These are phyloP conservation scores for Lapara coniferarum DNA, from an alignment of 2,888 invertebrate genomes.

Conservation along the genomic window DNA sequence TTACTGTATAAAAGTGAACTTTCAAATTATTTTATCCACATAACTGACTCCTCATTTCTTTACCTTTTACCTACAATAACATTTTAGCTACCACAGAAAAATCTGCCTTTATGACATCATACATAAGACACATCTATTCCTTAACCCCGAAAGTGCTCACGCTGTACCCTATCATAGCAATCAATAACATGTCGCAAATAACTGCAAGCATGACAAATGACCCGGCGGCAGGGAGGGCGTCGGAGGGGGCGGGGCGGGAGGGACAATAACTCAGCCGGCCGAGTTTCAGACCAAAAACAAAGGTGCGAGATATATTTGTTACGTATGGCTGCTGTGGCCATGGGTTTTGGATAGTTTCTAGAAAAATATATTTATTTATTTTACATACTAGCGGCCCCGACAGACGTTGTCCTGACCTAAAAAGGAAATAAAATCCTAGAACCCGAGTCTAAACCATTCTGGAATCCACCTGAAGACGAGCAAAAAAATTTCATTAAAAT, in stretches of 20 bases:
- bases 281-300: slow-evolving; percentile 55
- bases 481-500: too few species aligned
- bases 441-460: too few species aligned
- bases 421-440: too few species aligned
- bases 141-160: slow-evolving; percentile 9
- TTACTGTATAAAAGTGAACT: too few species aligned
- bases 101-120: not conserved
- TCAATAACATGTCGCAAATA: slow-evolving; percentile 54
- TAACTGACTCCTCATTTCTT: too few species aligned
- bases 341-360: not conserved
- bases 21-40: too few species aligned
- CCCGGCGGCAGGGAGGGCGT: slow-evolving; percentile 37
- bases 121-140: not conserved
- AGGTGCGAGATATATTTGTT: slow-evolving; percentile 58
- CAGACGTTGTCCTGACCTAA: too few species aligned
- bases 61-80: too few species aligned
- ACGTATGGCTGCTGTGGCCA: slow-evolving; percentile 46
- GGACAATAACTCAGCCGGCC: slow-evolving; percentile 61
- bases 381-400: too few species aligned
- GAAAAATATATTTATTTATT: too few species aligned
- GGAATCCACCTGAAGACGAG: too few species aligned
- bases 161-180: slow-evolving; percentile 47
- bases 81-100: too few species aligned
- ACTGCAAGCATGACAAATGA: slow-evolving; percentile 61
- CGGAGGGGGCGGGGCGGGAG: slow-evolving; percentile 42